A percentile compares a stretch with the other conserved stretches of the same genome.
These are phyloP conservation scores for Petrosia ficiformis DNA, from an alignment of 37 sponge, comb jelly and placozoan species.

Conservation along the genomic window DNA sequence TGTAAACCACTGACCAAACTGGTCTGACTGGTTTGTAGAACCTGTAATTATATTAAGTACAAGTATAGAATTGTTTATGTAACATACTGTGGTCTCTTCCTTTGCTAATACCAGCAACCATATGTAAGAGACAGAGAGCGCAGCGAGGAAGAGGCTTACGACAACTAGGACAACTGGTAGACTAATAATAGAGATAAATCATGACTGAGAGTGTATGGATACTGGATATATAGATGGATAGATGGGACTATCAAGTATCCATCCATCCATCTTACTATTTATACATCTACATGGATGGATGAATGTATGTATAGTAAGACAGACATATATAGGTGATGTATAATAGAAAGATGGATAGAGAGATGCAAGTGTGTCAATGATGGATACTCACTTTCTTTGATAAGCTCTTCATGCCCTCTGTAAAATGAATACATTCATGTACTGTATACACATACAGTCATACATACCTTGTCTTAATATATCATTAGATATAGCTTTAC, in stretches of 20 bases:
- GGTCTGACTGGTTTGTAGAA: background rate
- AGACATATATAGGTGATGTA: no score
- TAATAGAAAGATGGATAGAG: no score
- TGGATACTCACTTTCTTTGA: no score
- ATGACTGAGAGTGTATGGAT: no score
- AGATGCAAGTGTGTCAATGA: no score
- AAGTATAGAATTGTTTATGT: background rate
- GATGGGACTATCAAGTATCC: background rate
- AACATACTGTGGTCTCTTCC: background rate
- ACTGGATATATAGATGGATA: no score
- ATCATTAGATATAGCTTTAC: conserved; percentile 65
- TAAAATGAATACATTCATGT: no score
- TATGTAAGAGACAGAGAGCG: conserved; percentile 79
- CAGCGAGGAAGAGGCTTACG: conserved; percentile 88
- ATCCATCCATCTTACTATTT: background rate
- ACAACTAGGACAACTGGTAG: conserved; percentile 78
- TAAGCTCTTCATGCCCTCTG: no score
- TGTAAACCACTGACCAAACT: conserved; percentile 84
- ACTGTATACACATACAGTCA: background rate
- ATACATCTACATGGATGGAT: no score
- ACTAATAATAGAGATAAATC: conserved; percentile 30
- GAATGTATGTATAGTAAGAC: background rate
- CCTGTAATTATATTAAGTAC: conserved; percentile 5
- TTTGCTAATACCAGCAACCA: conserved; percentile 37
- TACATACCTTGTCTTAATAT: conserved; percentile 44